phyloP scores from a whole-genome alignment of 2,888 invertebrate species.

The Heterodera filipjevi region DNA sequence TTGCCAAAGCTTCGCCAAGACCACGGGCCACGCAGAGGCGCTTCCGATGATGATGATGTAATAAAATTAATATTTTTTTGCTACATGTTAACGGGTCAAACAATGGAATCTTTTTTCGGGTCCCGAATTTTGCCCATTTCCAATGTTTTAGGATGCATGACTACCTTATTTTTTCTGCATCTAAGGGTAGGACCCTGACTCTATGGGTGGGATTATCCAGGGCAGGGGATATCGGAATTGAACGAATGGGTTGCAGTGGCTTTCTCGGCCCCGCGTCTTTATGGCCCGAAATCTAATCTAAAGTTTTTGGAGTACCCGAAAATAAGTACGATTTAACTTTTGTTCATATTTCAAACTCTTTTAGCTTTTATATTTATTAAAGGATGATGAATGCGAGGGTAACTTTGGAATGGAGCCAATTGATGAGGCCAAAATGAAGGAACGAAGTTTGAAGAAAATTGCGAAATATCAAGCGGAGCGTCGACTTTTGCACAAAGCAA shows the following conservation, averaged over 20 bases:
- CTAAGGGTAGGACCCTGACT: not conserved
- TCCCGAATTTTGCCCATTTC: too few species aligned
- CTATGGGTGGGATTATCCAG: too few species aligned
- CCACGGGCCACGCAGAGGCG: not conserved
- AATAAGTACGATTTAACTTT: not conserved
- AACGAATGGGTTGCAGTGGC: too few species aligned
- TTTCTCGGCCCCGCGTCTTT: too few species aligned
- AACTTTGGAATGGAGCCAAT: not conserved
- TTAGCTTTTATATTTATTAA: too few species aligned
- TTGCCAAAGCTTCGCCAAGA: conserved; percentile 16
- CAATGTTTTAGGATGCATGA: too few species aligned
- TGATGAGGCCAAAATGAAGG: not conserved
- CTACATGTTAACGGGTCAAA: too few species aligned
- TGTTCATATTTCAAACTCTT: too few species aligned
- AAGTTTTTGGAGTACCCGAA: too few species aligned
- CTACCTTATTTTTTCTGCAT: not conserved
- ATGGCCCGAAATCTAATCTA: too few species aligned
- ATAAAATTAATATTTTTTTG: not conserved
- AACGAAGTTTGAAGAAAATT: not conserved
- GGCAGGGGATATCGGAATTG: too few species aligned
- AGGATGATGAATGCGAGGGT: not conserved
- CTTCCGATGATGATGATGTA: not conserved
- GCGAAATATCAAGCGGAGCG: not conserved
- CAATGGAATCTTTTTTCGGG: too few species aligned
- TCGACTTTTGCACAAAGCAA: not conserved